Conservation (phyloP, 1,140 invertebrate species). For the Lepidostoma basale region DNA sequence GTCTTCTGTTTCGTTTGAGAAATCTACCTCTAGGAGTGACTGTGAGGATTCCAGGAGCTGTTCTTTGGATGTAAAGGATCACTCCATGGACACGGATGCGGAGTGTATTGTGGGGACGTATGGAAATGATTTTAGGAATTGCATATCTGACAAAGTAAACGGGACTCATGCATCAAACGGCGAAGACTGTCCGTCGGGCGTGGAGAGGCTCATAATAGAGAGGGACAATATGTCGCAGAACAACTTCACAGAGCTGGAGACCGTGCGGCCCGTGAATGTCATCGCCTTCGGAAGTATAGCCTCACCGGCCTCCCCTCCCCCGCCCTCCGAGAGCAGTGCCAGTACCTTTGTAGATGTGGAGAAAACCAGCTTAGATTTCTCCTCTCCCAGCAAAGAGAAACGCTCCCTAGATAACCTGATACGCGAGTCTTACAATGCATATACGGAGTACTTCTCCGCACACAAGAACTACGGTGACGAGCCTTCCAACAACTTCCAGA, state of each 20-base stretch:
- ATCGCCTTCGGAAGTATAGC: slow-evolving; percentile 55
- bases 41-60: slow-evolving; percentile 48
- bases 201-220: slow-evolving; percentile 9
- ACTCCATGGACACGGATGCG: slow-evolving; percentile 56
- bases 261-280: slow-evolving; percentile 55
- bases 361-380: slow-evolving; percentile 40
- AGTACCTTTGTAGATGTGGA: slow-evolving; percentile 46
- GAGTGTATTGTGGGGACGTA: slow-evolving; percentile 46
- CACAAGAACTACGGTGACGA: slow-evolving; percentile 57
- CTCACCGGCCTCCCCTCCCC: slow-evolving; percentile 44
- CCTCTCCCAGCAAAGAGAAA: slow-evolving; percentile 52
- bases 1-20: slow-evolving; percentile 4
- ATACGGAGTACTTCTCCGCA: slow-evolving; percentile 55
- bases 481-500: slow-evolving; percentile 35
- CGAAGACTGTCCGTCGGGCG: slow-evolving; percentile 6
- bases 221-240: slow-evolving; percentile 46
- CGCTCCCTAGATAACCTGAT: slow-evolving; percentile 56
- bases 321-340: slow-evolving; percentile 49
- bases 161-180: background rate
- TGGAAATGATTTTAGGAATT: slow-evolving; percentile 26
- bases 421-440: slow-evolving; percentile 58
- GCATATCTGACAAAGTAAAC: background rate
- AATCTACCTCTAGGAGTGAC: background rate
- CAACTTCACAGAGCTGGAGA: slow-evolving; percentile 49
- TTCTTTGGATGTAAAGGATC: slow-evolving; percentile 55